A percentile compares a stretch with the other conserved stretches of the same genome.
phyloP scores from a whole-genome alignment of 1,140 invertebrate species.

The Euura lappo region DNA sequence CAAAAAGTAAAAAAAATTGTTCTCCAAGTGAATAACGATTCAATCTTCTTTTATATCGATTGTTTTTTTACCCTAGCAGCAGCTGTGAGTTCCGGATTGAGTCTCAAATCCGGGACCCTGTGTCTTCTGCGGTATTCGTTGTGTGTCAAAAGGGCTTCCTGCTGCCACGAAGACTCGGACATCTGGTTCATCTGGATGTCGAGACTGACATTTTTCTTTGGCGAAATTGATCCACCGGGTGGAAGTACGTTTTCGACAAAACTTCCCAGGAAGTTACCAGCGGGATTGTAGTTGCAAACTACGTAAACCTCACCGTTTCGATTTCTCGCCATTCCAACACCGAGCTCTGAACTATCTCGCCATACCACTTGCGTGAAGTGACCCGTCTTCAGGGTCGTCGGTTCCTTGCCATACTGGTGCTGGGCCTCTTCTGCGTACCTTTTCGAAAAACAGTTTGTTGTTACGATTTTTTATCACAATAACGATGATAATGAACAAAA shows the following conservation, averaged over 20 bases:
- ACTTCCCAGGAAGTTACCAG: constrained; percentile 83
- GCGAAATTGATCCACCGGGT: constrained; percentile 53
- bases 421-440: constrained; percentile 55
- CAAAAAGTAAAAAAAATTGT: constrained; percentile 2
- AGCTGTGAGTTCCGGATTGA: constrained; percentile 63
- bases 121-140: constrained; percentile 82
- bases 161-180: constrained; percentile 62
- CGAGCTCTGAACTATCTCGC: constrained; percentile 77
- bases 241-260: constrained; percentile 78
- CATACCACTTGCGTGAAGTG: constrained; percentile 82
- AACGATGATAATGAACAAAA: too few species aligned
- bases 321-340: constrained; percentile 76
- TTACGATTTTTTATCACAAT: too few species aligned
- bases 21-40: constrained; percentile 7
- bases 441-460: too few species aligned
- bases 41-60: background rate
- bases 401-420: constrained; percentile 68
- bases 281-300: constrained; percentile 86
- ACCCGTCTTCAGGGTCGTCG: constrained; percentile 70
- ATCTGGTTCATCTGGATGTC: constrained; percentile 32
- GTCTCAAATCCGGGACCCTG: constrained; percentile 67
- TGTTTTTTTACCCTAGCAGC: constrained; percentile 62
- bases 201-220: constrained; percentile 40
- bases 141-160: constrained; percentile 72
- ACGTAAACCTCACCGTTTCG: constrained; percentile 78